These are phyloP conservation scores for Drosophila biarmipes DNA, from an alignment of 1,140 invertebrate genomes.

Conservation along the genomic window DNA sequence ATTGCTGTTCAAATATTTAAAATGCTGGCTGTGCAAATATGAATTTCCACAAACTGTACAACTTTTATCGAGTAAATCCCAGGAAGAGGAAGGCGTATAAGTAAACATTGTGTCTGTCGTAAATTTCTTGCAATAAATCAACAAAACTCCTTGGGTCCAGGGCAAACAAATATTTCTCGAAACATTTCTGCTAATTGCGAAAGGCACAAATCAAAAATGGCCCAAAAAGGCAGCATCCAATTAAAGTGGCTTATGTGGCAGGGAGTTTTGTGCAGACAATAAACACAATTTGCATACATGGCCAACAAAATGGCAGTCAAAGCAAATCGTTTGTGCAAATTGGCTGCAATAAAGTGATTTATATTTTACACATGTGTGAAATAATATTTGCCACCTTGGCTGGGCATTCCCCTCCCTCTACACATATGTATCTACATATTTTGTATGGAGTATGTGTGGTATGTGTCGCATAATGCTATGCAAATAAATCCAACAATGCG, in stretches of 20 bases:
- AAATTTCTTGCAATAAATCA: conserved; percentile 44
- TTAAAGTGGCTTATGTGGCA: conserved; percentile 45
- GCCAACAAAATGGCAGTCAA: conserved; percentile 37
- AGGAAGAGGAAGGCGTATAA: conserved; percentile 7
- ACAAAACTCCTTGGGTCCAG: conserved; percentile 17
- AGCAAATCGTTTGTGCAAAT: conserved; percentile 81
- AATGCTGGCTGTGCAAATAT: conserved; percentile 13
- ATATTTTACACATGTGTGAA: conserved; percentile 66
- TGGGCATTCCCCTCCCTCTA: conserved; percentile 9
- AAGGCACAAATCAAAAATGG: conserved; percentile 55
- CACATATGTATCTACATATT: background rate
- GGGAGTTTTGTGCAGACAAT: conserved; percentile 36
- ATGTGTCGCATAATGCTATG: conserved; percentile 70
- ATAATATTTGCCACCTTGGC: conserved; percentile 53
- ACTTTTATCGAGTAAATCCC: conserved; percentile 4
- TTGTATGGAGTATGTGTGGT: background rate
- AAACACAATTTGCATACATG: conserved; percentile 63
- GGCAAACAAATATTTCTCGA: conserved; percentile 20
- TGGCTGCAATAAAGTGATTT: conserved; percentile 78
- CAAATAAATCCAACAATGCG: conserved; percentile 64
- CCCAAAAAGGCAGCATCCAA: conserved; percentile 43
- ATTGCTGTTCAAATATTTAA: conserved; percentile 18
- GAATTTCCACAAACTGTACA: background rate
- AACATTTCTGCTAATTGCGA: conserved; percentile 52
- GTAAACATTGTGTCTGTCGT: conserved; percentile 19